These are phyloP conservation scores for Arremon aurantiirostris DNA, from an alignment of 2,797 vertebrate species.

Conservation along the genomic window DNA sequence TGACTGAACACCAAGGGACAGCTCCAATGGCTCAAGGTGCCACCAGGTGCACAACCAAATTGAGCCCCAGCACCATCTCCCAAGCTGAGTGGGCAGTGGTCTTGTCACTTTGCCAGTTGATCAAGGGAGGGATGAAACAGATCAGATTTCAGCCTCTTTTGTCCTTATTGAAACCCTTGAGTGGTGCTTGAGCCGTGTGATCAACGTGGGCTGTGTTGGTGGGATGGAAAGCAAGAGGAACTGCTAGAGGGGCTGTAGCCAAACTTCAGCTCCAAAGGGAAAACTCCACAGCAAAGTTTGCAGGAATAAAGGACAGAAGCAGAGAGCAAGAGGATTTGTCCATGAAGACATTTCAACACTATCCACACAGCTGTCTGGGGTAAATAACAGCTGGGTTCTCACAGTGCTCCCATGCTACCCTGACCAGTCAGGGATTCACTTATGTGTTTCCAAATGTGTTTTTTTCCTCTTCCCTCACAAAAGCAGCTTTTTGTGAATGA, in stretches of 20 bases:
- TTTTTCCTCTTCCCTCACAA: background rate
- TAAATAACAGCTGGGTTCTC: background rate
- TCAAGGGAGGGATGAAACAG: background rate
- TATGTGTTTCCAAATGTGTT: background rate
- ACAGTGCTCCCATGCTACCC: background rate
- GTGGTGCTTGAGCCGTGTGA: background rate
- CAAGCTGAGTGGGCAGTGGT: rapidly evolving
- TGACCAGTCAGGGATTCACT: rapidly evolving
- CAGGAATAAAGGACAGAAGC: background rate
- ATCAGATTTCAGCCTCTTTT: background rate
- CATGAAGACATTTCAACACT: background rate
- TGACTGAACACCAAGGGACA: background rate
- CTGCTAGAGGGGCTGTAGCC: background rate
- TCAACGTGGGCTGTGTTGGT: background rate
- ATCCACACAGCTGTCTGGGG: background rate
- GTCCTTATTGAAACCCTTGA: background rate
- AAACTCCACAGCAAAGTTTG: background rate
- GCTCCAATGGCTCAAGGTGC: background rate
- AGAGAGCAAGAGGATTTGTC: background rate
- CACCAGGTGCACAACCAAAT: background rate
- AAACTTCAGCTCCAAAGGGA: background rate
- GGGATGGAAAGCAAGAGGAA: background rate
- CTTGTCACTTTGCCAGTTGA: background rate
- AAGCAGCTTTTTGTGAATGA: constrained; percentile 27
- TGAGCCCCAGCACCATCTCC: background rate